Base-by-base conservation (phyloP, 2,888 invertebrate species). In the Phortica okadai region DNA sequence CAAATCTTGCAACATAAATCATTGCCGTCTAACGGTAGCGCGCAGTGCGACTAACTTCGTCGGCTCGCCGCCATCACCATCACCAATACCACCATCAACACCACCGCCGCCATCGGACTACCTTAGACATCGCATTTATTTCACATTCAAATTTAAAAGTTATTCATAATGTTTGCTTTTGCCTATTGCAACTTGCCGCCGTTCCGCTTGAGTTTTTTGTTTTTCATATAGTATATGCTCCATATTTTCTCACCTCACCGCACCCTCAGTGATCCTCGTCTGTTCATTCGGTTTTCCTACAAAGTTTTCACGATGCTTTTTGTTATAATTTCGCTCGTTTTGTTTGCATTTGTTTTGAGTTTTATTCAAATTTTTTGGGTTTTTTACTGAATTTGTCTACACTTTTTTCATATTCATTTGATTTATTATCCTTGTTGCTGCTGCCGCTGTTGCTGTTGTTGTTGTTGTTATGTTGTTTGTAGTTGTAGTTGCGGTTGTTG, bases 101-200 rank as follows among this genome's bases (percentile, higher is more conserved):
- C 7, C 14, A n/a, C 73, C 14, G 5, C 7, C 72, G 74, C 77
- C 76, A 44, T 54, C 64, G 16, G 16, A 79, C 73, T 78, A 76
- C 77, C 33, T 81, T 82, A 85, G 85, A 85, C 87, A 85, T 85
- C 84, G 85, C 85, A 85, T 86, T 85, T 85, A 85, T 86, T 86
- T 85, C 87, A 86, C 87, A 85, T 85, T 86, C 85, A 86, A 85
- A 85, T 85, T 84, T 80, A 77, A 84, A 85, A 85, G 87, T 85
- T 86, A 85, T 85, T 85, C 85, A 85, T 85, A 85, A 86, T 85
- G 85, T 84, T 76, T 69, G 78, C 69, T 62, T 73, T 73, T 44
- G 73, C 44, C 41, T 74, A 64, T 25, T 75, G 76, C 41, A 76
- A 70, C 58, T 58, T 76, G 74, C 54, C 75, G 75, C 42, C 74